These are phyloP conservation scores for Tetraodon nigroviridis DNA, from an alignment of 2,113 vertebrate genomes.

Conservation along the genomic window DNA sequence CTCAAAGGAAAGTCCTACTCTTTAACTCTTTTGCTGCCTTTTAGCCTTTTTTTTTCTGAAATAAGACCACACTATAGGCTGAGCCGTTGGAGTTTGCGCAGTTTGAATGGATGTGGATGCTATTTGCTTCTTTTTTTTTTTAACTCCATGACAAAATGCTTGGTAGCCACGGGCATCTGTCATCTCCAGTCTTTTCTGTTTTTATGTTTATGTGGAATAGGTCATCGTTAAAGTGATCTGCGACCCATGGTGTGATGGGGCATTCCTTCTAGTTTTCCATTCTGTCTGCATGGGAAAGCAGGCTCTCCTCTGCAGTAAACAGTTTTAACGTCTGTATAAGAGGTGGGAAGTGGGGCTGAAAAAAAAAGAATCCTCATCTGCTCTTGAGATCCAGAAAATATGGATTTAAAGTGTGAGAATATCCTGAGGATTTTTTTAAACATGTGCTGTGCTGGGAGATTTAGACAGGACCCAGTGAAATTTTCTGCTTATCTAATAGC, in stretches of 20 bases:
- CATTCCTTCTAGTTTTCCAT: conserved; percentile 7
- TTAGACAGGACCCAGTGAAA: conserved; percentile 21
- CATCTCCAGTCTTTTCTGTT: conserved; percentile 21
- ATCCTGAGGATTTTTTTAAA: conserved; percentile 26
- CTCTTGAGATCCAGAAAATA: conserved; percentile 25
- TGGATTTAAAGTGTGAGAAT: conserved; percentile 22
- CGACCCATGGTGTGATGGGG: conserved; percentile 8
- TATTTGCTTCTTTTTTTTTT: conserved; percentile 26
- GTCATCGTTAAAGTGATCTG: conserved; percentile 38
- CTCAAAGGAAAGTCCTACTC: conserved; percentile 43
- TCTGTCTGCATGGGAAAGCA: conserved; percentile 30
- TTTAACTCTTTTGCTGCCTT: conserved; percentile 37
- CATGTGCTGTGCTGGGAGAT: conserved; percentile 23
- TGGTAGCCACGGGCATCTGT: conserved; percentile 34
- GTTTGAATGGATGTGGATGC: conserved; percentile 15
- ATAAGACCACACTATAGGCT: conserved; percentile 26
- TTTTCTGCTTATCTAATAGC: conserved; percentile 47
- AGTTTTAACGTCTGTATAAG: conserved; percentile 9
- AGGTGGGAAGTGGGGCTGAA: conserved; percentile 4
- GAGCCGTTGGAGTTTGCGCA: too few relatives aligned
- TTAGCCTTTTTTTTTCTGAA: conserved; percentile 16
- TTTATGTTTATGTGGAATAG: conserved; percentile 4
- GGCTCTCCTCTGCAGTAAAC: conserved; percentile 12
- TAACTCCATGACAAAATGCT: conserved; percentile 13
- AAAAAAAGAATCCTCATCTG: conserved; percentile 14